Conservation (phyloP, 2,888 invertebrate species). For the Troglohyphantes excavatus region DNA sequence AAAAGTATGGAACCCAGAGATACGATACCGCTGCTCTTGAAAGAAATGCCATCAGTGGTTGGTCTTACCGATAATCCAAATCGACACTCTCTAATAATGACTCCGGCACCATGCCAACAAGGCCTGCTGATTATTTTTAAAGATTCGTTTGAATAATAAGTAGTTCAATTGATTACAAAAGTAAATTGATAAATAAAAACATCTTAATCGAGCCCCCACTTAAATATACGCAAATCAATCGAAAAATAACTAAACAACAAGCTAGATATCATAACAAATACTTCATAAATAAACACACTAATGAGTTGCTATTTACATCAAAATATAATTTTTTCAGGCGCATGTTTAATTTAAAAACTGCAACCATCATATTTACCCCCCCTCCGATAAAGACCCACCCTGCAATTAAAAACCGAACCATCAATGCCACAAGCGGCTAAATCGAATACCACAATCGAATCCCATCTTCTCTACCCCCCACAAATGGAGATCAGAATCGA, state of each 20-base stretch:
- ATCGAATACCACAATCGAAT: constrained; percentile 11
- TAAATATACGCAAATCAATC: too few species aligned
- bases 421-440: constrained; percentile 37
- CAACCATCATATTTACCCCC: neutral
- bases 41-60: too few species aligned
- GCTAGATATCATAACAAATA: too few species aligned
- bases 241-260: too few species aligned
- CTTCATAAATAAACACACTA: neutral
- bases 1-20: too few species aligned
- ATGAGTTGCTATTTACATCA: neutral
- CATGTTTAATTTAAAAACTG: neutral
- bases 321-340: neutral
- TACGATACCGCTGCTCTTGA: too few species aligned
- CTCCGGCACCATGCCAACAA: too few species aligned
- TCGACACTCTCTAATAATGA: too few species aligned
- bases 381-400: neutral
- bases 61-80: too few species aligned
- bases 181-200: neutral
- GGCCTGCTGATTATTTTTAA: too few species aligned
- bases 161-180: too few species aligned
- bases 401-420: constrained; percentile 51
- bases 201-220: neutral
- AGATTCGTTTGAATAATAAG: too few species aligned
- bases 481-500: constrained; percentile 60
- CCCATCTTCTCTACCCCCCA: constrained; percentile 10